Evolutionary conservation across 2,797 vertebrate species (phyloP).

Genomic region (Sparidentex hasta): DNA sequence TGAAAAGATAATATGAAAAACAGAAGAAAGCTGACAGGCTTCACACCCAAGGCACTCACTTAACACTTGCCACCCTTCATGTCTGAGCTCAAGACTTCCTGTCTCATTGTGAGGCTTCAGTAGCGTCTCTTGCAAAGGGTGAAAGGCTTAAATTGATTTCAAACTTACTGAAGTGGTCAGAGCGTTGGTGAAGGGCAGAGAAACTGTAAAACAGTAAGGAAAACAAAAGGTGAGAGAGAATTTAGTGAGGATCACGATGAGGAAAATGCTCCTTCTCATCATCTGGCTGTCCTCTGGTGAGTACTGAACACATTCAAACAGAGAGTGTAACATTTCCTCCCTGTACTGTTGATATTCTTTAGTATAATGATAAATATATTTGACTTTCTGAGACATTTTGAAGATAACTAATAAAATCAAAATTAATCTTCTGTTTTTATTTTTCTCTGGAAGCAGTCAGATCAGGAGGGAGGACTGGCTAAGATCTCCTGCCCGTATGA

Average conservation of each 20-base stretch:
- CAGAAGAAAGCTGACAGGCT: no score
- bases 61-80: no score
- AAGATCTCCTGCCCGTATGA: background rate
- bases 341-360: background rate
- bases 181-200: background rate
- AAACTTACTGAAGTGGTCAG: background rate
- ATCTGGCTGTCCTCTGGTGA: constrained; percentile 8
- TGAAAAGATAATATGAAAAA: no score
- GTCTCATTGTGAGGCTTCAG: background rate
- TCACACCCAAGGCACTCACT: no score
- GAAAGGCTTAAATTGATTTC: background rate
- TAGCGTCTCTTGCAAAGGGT: background rate
- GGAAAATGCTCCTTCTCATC: background rate
- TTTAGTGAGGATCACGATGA: background rate
- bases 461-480: background rate
- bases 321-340: background rate
- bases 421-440: background rate
- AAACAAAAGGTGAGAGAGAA: background rate
- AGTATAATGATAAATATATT: background rate
- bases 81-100: background rate
- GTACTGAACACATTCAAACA: background rate
- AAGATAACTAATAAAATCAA: background rate
- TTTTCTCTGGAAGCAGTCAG: constrained; percentile 4
- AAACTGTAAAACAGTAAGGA: background rate
- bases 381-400: background rate